Conservation (phyloP, 53 echinoderm and acorn worm genomes). For the Mesocentrotus franciscanus region DNA sequence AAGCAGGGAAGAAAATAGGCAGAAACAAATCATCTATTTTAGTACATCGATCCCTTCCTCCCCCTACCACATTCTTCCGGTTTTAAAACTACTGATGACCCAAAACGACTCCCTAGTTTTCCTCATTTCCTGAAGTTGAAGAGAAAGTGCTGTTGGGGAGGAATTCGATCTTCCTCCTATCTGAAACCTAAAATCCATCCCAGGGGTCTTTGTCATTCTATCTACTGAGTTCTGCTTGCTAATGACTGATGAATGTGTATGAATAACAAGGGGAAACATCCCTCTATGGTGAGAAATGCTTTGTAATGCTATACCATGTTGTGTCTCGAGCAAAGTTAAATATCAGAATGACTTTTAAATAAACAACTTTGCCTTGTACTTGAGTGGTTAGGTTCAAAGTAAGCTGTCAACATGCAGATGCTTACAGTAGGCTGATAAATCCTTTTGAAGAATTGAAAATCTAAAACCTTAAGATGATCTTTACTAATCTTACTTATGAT, state of each 20-base stretch:
- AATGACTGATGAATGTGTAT: conserved; percentile 51
- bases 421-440: neutral
- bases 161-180: conserved; percentile 19
- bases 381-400: neutral
- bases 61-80: conserved; percentile 1
- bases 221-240: neutral
- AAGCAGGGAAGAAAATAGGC: neutral
- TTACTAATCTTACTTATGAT: too few species aligned
- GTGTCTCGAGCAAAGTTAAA: conserved; percentile 47
- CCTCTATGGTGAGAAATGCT: neutral
- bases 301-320: conserved; percentile 42
- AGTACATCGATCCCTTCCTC: conserved; percentile 13
- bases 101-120: conserved; percentile 36
- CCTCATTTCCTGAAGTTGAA: conserved; percentile 52
- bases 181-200: conserved; percentile 46
- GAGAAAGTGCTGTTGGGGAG: conserved; percentile 20
- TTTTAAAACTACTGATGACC: conserved; percentile 52
- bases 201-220: conserved; percentile 48
- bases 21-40: neutral
- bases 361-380: conserved; percentile 18
- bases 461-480: neutral
- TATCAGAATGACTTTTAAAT: conserved; percentile 22
- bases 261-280: neutral
- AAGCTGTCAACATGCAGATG: neutral
- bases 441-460: neutral